Evolutionary conservation across 2,113 vertebrate species (phyloP).

Genomic region (Ranitomeya variabilis): DNA sequence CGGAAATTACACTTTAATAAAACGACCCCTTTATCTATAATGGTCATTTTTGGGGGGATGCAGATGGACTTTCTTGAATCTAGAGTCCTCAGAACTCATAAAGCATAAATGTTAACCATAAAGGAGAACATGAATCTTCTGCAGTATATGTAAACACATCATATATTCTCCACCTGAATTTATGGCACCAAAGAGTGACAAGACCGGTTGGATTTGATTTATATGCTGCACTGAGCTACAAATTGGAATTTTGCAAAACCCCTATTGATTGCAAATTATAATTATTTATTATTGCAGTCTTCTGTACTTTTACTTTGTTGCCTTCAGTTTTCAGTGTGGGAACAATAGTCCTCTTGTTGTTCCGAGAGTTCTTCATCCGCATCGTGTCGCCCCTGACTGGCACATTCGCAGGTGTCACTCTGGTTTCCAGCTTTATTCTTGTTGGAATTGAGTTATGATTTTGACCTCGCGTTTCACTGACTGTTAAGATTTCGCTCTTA

Average conservation of each 20-base stretch:
- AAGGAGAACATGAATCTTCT: no score
- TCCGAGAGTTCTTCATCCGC: not conserved
- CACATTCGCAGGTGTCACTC: not conserved
- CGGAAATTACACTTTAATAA: no score
- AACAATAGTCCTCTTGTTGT: constrained; percentile 1
- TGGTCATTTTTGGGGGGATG: no score
- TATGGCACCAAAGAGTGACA: not conserved
- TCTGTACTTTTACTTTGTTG: not conserved
- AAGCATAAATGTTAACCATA: no score
- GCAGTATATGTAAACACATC: no score
- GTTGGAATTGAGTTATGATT: not conserved
- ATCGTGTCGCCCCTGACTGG: not conserved
- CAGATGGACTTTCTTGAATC: no score
- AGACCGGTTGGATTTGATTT: not conserved
- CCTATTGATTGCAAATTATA: not conserved
- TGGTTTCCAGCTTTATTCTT: not conserved
- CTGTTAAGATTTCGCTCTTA: not conserved
- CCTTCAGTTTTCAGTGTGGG: not conserved
- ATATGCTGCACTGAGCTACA: not conserved
- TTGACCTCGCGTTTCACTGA: not conserved
- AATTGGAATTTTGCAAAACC: not conserved
- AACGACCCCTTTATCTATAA: no score
- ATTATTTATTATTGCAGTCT: not conserved
- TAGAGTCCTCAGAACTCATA: no score
- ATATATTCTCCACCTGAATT: not conserved